A percentile compares a stretch with the other conserved stretches of the same genome.
phyloP scores from a whole-genome alignment of 2,888 invertebrate species.

The Trichacis sp. region DNA sequence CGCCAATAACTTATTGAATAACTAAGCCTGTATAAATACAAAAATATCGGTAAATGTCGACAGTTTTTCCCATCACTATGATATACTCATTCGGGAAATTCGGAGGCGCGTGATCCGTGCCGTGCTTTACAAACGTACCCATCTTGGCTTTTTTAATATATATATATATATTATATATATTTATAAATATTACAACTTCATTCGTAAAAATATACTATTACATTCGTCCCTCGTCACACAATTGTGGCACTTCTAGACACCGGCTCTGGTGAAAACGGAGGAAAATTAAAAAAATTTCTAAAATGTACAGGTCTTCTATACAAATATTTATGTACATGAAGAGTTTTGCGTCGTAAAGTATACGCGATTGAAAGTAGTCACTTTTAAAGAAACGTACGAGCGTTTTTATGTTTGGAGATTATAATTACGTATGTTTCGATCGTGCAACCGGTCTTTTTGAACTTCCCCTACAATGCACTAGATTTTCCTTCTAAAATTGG shows the following conservation, averaged over 20 bases:
- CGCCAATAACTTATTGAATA: too few species aligned
- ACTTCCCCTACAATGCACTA: not conserved
- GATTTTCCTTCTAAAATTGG: not conserved
- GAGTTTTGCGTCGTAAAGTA: slow-evolving; percentile 10
- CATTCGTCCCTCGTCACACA: slow-evolving; percentile 31
- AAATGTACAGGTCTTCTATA: slow-evolving; percentile 9
- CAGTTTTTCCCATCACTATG: not conserved
- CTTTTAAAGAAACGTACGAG: too few species aligned
- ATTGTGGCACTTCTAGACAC: slow-evolving; percentile 41
- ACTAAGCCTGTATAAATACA: too few species aligned
- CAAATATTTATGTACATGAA: slow-evolving; percentile 29
- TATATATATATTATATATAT: not conserved
- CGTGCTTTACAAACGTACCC: not conserved
- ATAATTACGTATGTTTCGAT: too few species aligned
- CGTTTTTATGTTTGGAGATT: too few species aligned
- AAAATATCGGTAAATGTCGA: not conserved
- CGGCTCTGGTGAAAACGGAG: slow-evolving; percentile 28
- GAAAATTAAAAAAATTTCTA: slow-evolving; percentile 1
- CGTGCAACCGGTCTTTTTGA: not conserved
- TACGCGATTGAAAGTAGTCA: not conserved
- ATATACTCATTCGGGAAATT: not conserved
- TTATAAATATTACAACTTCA: slow-evolving; percentile 42
- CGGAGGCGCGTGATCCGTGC: not conserved
- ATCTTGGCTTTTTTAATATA: slow-evolving; percentile 22
- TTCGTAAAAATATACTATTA: slow-evolving; percentile 44